These are phyloP conservation scores for Grapholita molesta DNA, from an alignment of 1,140 invertebrate genomes.

Conservation along the genomic window DNA sequence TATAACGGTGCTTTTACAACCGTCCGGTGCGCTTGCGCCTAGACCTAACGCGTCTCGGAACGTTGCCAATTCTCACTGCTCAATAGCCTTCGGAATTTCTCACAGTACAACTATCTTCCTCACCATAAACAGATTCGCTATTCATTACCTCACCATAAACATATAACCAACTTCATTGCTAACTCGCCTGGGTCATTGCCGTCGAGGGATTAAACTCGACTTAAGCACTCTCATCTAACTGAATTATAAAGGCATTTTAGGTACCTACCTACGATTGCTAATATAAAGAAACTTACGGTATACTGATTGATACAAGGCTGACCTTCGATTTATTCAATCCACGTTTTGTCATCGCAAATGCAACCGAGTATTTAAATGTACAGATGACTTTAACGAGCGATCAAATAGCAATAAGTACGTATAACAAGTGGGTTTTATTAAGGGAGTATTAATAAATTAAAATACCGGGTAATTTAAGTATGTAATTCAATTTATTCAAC, in stretches of 20 bases:
- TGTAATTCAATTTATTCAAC: slow-evolving; percentile 70
- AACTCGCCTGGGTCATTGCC: background rate
- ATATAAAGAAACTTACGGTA: background rate
- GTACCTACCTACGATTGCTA: background rate
- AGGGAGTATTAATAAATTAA: too few relatives aligned
- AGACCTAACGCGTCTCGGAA: slow-evolving; percentile 54
- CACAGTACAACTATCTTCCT: slow-evolving; percentile 42
- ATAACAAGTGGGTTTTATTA: too few relatives aligned
- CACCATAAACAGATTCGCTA: slow-evolving; percentile 49
- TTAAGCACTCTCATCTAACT: background rate
- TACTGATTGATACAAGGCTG: slow-evolving; percentile 3
- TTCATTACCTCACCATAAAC: slow-evolving; percentile 24
- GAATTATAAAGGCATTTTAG: slow-evolving; percentile 9
- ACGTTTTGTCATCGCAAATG: background rate
- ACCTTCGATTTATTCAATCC: background rate
- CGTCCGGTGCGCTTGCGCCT: slow-evolving; percentile 29
- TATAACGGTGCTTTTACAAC: slow-evolving; percentile 73
- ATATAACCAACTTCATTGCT: slow-evolving; percentile 1
- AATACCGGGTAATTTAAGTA: slow-evolving; percentile 28
- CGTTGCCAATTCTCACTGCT: slow-evolving; percentile 72
- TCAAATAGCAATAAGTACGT: background rate
- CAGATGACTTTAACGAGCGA: background rate
- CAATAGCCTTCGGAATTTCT: slow-evolving; percentile 69
- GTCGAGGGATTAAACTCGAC: background rate
- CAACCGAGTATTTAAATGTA: slow-evolving; percentile 4